Base-by-base conservation (phyloP, 2,113 vertebrate species). In the Lepus europaeus region DNA sequence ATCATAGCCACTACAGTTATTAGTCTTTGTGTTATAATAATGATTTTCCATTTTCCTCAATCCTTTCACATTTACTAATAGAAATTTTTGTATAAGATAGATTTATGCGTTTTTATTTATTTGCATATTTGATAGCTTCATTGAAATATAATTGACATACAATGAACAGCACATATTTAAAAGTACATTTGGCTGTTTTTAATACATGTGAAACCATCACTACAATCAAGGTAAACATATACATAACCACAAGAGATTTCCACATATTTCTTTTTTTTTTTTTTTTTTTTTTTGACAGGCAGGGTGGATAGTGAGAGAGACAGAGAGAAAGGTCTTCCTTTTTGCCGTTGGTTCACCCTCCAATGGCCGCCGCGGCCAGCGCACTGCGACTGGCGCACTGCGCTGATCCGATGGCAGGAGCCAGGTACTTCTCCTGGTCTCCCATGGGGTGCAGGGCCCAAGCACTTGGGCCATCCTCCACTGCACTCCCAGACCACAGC, bases 141-240 rank as follows among this genome's bases (percentile, higher is more conserved):
- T 68, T 91, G 69, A 81, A 16, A 85, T 94, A 39, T 63, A 88
- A 51, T 70, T 72, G 45, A 82, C 29, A 90, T 64, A 36, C 4
- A 68, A 14, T 92, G 49, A 82, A 53, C n/a, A 89, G 61, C 4
- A 91, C 8, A 45, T 86, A 29, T 83, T 76, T 93, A 77, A 95
- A 20, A 81, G 2, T 91, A 61, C 1, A 29, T 7, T 70, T 64
- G 88, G 14, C 63, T 93, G n/a, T 91, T 91, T 59, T 95, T 79
- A 87, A 82, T 49, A 56, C 29, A 36, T 80, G 14, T 90, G n/a
- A 78, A 92, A 69, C 86, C 13, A 69, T 78, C 27, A 72, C 27
- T 20, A 68, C 51, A 77, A 31, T 86, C 16, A 78, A 76, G 5
- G 90, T 86, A 70, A 90, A 83, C 59, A 36, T 39, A 83, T 36